These are phyloP conservation scores for Edolisoma coerulescens DNA, from an alignment of 2,113 vertebrate genomes.

Conservation along the genomic window DNA sequence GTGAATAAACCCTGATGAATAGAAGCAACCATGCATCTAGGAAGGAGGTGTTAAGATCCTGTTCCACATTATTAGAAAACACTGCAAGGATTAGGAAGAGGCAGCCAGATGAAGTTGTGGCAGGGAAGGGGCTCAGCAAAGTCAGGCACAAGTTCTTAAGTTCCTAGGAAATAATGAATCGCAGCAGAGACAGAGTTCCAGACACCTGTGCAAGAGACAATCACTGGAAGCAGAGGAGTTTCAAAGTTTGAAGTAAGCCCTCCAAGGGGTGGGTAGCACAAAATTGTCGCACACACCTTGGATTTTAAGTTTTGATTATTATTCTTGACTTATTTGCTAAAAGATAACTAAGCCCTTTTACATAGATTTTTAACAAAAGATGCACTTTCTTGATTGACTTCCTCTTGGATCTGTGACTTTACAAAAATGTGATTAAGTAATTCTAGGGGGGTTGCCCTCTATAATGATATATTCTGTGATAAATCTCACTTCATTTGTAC, in stretches of 20 bases:
- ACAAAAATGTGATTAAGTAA: neutral
- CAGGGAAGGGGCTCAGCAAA: neutral
- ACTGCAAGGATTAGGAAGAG: neutral
- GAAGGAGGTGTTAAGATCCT: slow-evolving; percentile 5
- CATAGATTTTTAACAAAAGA: neutral
- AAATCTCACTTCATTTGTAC: neutral
- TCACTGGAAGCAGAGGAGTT: neutral
- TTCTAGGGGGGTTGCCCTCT: neutral
- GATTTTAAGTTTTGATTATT: neutral
- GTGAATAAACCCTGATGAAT: slow-evolving; percentile 15
- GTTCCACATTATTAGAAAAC: neutral
- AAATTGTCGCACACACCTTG: neutral
- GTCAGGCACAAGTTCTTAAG: neutral
- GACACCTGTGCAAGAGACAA: neutral
- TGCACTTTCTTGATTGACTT: neutral
- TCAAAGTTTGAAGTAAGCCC: neutral
- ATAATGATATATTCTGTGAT: neutral
- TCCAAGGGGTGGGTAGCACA: neutral
- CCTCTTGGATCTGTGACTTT: neutral
- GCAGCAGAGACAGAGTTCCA: neutral
- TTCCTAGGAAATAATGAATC: neutral
- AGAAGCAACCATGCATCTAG: slow-evolving; percentile 10
- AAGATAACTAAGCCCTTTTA: neutral
- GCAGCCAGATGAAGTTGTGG: neutral
- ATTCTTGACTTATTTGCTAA: neutral